phyloP scores from a whole-genome alignment of 2,888 invertebrate genomes.

The Lamellibrachia satsuma region DNA sequence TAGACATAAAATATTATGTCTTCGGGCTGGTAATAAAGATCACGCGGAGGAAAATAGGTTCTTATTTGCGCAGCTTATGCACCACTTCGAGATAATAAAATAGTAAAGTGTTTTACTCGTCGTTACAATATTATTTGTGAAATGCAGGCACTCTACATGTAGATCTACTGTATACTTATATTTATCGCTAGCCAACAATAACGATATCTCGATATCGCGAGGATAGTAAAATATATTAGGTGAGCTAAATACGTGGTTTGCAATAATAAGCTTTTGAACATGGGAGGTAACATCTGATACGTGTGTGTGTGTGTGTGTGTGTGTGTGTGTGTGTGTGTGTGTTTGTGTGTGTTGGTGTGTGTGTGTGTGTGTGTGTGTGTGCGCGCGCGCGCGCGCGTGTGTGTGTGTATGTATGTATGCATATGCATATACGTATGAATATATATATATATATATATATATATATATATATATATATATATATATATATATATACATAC shows the following conservation, averaged over 20 bases:
- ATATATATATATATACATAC: too few relatives aligned
- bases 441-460: too few relatives aligned
- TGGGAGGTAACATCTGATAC: neutral
- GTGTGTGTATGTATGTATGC: too few relatives aligned
- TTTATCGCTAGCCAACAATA: too few relatives aligned
- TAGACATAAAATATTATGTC: neutral
- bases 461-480: too few relatives aligned
- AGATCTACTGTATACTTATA: neutral
- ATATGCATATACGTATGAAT: too few relatives aligned
- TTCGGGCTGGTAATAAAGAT: neutral
- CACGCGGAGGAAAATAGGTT: neutral
- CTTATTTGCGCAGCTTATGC: neutral
- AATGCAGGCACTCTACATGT: neutral
- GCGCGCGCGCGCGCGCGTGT: accelerated
- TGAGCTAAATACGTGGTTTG: neutral
- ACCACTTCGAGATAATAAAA: neutral
- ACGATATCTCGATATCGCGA: neutral
- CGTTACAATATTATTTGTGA: neutral
- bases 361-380: too few relatives aligned
- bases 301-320: neutral
- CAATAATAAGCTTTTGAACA: neutral
- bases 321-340: too few relatives aligned
- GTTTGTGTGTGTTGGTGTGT: too few relatives aligned
- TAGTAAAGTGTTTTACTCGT: neutral
- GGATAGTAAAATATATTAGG: neutral